Evolutionary conservation across 1,140 invertebrate genomes (phyloP).

Genomic region (Dufourea novaeangliae): DNA sequence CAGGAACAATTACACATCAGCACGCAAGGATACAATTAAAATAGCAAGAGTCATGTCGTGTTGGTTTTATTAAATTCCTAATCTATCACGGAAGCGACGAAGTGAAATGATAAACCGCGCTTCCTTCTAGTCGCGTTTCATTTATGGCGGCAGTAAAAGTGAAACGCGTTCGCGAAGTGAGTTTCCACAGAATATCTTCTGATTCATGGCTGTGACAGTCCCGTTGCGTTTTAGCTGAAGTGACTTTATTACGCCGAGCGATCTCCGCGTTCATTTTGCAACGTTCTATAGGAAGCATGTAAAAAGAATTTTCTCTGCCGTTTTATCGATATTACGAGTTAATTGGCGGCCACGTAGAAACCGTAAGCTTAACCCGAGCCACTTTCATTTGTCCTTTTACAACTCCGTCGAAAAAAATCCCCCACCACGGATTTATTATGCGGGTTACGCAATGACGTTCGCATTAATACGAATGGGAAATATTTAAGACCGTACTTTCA

Average conservation of each 20-base stretch:
- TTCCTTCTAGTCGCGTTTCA: background rate
- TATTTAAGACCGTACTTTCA: background rate
- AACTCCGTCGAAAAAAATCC: background rate
- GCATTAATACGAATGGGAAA: background rate
- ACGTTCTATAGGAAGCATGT: background rate
- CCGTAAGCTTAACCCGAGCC: background rate
- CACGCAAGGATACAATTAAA: background rate
- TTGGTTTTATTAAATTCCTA: background rate
- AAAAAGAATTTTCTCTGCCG: no score
- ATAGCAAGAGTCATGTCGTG: background rate
- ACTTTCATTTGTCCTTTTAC: constrained; percentile 17
- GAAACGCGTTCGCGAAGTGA: background rate
- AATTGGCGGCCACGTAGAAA: background rate
- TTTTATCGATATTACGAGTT: background rate
- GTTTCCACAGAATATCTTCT: background rate
- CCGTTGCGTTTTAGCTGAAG: background rate
- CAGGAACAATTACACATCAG: background rate
- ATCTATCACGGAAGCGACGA: background rate
- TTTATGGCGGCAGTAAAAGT: background rate
- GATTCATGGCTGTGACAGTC: background rate
- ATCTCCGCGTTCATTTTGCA: background rate
- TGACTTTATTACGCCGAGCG: background rate
- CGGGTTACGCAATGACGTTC: background rate
- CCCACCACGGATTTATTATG: constrained; percentile 4
- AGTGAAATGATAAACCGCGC: no score